These are phyloP conservation scores for Netelia fuscicornis DNA, from an alignment of 2,888 invertebrate species.

Conservation along the genomic window DNA sequence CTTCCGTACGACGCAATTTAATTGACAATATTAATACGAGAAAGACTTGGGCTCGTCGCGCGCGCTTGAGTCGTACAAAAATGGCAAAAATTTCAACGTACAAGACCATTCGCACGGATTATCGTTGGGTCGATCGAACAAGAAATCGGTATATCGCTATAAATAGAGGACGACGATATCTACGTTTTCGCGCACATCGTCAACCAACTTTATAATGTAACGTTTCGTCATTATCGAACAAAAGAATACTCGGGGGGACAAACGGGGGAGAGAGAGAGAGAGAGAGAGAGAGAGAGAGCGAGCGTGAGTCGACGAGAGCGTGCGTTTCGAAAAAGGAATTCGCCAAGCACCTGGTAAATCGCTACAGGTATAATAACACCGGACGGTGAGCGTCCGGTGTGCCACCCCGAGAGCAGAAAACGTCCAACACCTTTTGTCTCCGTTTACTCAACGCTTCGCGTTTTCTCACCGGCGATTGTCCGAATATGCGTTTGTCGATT, in stretches of 20 bases:
- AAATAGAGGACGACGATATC: conserved; percentile 17
- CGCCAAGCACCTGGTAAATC: conserved; percentile 57
- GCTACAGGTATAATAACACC: conserved; percentile 12
- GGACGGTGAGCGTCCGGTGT: background rate
- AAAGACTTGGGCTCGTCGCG: too few relatives aligned
- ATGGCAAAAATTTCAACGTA: too few relatives aligned
- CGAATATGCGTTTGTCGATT: background rate
- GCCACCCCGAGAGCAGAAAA: background rate
- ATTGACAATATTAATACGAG: too few relatives aligned
- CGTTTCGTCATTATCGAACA: conserved; percentile 49
- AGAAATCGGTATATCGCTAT: too few relatives aligned
- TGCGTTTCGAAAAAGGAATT: conserved; percentile 64
- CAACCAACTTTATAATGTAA: background rate
- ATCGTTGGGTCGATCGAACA: too few relatives aligned
- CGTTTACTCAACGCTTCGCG: conserved; percentile 12
- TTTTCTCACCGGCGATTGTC: background rate
- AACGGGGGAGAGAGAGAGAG: background rate
- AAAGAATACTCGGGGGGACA: conserved; percentile 49
- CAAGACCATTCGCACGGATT: too few relatives aligned
- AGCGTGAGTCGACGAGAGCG: background rate
- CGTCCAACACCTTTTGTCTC: background rate
- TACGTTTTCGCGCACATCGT: conserved; percentile 21
- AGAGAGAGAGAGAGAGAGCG: background rate
- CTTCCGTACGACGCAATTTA: too few relatives aligned
- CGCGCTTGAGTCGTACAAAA: too few relatives aligned